phyloP scores from a whole-genome alignment of 2,797 vertebrate genomes.

The Bradypus variegatus region DNA sequence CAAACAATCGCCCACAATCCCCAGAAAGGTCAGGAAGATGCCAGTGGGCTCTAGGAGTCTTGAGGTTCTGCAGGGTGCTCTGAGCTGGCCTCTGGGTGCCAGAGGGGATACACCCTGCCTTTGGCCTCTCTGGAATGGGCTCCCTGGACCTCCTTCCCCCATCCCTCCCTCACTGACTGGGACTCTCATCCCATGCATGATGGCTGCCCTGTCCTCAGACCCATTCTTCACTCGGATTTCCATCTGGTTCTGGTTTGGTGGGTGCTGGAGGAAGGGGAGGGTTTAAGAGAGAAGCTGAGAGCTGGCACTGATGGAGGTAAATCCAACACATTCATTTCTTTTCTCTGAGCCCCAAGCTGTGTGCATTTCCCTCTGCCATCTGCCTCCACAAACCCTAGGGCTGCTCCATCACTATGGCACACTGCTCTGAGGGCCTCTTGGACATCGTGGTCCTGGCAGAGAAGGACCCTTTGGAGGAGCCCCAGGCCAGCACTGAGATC shows the following conservation, averaged over 20 bases:
- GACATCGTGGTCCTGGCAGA: background rate
- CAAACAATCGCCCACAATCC: rapidly evolving
- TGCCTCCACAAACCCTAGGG: background rate
- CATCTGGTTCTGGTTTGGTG: conserved; percentile 10
- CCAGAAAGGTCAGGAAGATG: background rate
- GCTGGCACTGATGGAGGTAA: background rate
- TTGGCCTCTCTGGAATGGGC: background rate
- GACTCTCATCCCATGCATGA: background rate
- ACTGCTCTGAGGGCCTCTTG: background rate
- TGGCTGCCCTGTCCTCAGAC: background rate
- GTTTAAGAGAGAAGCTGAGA: background rate
- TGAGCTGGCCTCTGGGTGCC: background rate
- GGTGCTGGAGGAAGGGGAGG: background rate
- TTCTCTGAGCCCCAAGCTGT: background rate
- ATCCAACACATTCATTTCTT: background rate
- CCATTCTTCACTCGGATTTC: background rate
- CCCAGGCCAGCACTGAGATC: background rate
- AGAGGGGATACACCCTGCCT: background rate
- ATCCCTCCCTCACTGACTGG: background rate
- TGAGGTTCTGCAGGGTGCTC: background rate
- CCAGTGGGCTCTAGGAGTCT: background rate
- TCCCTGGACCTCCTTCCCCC: background rate
- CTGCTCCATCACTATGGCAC: background rate
- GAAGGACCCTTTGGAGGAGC: background rate
- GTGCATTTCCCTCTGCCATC: background rate